Conservation (phyloP, 2,888 invertebrate species). For the Cistogaster globosa region DNA sequence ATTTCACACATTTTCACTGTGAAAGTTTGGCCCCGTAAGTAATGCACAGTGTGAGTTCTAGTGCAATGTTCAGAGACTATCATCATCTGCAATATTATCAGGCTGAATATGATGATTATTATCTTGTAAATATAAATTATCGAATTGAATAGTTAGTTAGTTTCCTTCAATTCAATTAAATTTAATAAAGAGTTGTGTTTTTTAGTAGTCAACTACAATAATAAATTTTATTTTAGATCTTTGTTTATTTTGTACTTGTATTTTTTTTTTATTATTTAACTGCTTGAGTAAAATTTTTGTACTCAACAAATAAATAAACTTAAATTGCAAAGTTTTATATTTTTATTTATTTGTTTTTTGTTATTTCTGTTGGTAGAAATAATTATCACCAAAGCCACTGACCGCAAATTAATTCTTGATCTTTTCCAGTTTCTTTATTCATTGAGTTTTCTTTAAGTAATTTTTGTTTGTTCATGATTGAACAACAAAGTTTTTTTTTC, state of each 20-base stretch:
- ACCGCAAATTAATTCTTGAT: slow-evolving; percentile 45
- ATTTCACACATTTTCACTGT: slow-evolving; percentile 50
- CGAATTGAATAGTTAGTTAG: slow-evolving; percentile 72
- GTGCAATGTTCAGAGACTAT: not conserved
- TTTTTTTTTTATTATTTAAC: not conserved
- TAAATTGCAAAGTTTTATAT: slow-evolving; percentile 17
- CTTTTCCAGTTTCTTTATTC: not conserved
- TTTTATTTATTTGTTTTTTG: slow-evolving; percentile 9
- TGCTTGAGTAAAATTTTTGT: slow-evolving; percentile 5
- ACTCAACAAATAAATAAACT: slow-evolving; percentile 21
- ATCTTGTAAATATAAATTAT: slow-evolving; percentile 47
- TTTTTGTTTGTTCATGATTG: not conserved
- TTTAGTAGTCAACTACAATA: too few species aligned
- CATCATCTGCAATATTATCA: not conserved
- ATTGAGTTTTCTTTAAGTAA: too few species aligned
- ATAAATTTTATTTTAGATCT: not conserved
- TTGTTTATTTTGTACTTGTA: slow-evolving; percentile 1
- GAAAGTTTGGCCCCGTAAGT: slow-evolving; percentile 26
- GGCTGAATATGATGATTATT: not conserved
- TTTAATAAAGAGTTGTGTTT: slow-evolving; percentile 49
- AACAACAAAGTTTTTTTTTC: too few species aligned
- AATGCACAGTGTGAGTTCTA: not conserved
- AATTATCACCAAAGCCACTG: slow-evolving; percentile 66
- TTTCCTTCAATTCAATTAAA: slow-evolving; percentile 71
- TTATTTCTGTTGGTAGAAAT: slow-evolving; percentile 37